Evolutionary conservation across 1,140 invertebrate species (phyloP).

Genomic region (Proctacanthus coquilletti): DNA sequence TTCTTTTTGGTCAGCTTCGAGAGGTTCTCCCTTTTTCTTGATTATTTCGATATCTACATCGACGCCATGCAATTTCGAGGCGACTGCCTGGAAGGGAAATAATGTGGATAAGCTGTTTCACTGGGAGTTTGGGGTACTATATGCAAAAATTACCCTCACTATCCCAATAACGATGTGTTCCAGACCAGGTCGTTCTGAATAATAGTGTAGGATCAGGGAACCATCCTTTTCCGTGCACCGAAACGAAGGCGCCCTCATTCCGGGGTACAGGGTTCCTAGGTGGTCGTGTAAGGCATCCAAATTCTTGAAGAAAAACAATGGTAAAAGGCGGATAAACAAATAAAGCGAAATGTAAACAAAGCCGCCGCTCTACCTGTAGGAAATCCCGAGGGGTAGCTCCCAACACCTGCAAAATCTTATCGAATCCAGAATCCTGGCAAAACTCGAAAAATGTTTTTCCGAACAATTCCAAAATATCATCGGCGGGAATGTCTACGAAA

Average conservation of each 20-base stretch:
- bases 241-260: constrained; percentile 85
- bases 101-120: background rate
- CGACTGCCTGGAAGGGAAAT: constrained; percentile 53
- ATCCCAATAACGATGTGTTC: constrained; percentile 90
- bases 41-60: constrained; percentile 82
- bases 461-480: constrained; percentile 80
- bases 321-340: constrained; percentile 10
- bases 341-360: constrained; percentile 13
- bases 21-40: constrained; percentile 60
- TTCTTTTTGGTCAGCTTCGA: constrained; percentile 24
- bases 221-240: constrained; percentile 82
- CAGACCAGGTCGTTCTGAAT: constrained; percentile 80
- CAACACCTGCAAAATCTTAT: constrained; percentile 81
- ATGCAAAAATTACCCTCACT: constrained; percentile 55
- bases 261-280: constrained; percentile 79
- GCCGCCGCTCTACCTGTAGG: constrained; percentile 48
- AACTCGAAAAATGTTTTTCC: constrained; percentile 91
- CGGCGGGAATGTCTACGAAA: constrained; percentile 67
- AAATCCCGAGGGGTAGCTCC: constrained; percentile 86
- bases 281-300: constrained; percentile 88
- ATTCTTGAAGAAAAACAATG: constrained; percentile 41
- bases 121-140: background rate
- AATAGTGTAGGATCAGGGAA: constrained; percentile 77
- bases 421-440: constrained; percentile 86
- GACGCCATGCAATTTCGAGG: constrained; percentile 76